phyloP scores from a whole-genome alignment of 2,797 vertebrate species.

The Lophotriccus pileatus region DNA sequence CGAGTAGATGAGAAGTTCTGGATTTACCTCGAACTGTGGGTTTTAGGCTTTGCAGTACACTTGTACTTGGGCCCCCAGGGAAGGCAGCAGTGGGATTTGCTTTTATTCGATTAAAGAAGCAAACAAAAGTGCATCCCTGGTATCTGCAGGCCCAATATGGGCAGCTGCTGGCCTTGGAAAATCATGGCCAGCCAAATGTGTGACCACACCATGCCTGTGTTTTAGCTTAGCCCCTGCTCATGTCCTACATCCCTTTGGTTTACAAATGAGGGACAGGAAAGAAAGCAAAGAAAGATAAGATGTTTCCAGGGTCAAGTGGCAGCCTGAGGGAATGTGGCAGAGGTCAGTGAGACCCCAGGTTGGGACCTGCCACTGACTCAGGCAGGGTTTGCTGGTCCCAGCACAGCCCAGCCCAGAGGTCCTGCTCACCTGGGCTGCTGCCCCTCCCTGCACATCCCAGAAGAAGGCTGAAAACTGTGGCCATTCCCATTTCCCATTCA shows the following conservation, averaged over 20 bases:
- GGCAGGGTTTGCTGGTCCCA: background rate
- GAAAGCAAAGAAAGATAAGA: background rate
- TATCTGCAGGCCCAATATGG: background rate
- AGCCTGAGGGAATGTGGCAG: background rate
- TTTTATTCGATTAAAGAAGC: background rate
- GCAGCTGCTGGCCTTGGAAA: background rate
- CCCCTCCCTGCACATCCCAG: background rate
- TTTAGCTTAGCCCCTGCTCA: background rate
- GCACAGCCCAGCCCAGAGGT: background rate
- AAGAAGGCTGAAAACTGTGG: background rate
- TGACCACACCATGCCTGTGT: background rate
- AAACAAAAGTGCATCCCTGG: background rate
- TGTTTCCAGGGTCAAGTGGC: background rate
- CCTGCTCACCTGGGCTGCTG: background rate
- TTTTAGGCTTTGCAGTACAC: background rate
- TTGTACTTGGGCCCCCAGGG: background rate
- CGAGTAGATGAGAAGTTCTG: background rate
- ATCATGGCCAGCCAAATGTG: fast-evolving
- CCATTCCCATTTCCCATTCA: background rate
- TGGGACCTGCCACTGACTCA: background rate
- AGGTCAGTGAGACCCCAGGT: fast-evolving
- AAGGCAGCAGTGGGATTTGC: background rate
- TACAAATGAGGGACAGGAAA: background rate
- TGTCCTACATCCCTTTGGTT: background rate
- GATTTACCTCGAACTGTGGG: background rate